These are phyloP conservation scores for Melanotaenia pygmaea DNA, from an alignment of 2,797 vertebrate genomes.

Conservation along the genomic window DNA sequence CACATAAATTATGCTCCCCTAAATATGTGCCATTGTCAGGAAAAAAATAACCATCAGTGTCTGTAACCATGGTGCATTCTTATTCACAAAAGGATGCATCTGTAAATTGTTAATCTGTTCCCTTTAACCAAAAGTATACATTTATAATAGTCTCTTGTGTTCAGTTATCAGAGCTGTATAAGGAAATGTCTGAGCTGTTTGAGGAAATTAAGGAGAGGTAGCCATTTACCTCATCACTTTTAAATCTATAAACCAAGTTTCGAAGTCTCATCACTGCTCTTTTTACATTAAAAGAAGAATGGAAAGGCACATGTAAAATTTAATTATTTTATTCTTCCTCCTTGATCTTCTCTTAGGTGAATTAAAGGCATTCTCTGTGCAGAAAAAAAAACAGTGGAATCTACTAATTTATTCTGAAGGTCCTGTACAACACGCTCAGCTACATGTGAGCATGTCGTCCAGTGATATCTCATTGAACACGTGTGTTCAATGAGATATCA, in stretches of 20 bases:
- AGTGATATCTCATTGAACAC: too few relatives aligned
- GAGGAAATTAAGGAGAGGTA: neutral
- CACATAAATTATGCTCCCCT: neutral
- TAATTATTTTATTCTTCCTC: conserved; percentile 46
- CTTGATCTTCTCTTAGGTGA: conserved; percentile 46
- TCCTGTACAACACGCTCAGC: neutral
- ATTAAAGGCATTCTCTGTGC: conserved; percentile 29
- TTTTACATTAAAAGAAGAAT: conserved; percentile 71
- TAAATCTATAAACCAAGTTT: conserved; percentile 75
- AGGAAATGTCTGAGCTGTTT: neutral
- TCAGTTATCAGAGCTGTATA: too few relatives aligned
- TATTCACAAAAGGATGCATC: neutral
- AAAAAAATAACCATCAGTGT: neutral
- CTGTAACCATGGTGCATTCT: neutral
- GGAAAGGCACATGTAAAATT: conserved; percentile 70
- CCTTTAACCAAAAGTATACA: neutral
- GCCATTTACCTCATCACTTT: conserved; percentile 18
- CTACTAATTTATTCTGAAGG: neutral
- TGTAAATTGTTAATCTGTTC: neutral
- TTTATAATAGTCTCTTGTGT: neutral
- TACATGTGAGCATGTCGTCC: neutral
- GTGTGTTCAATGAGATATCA: neutral
- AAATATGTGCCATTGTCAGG: neutral
- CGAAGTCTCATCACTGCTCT: conserved; percentile 63
- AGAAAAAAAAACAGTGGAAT: conserved; percentile 10